Evolutionary conservation across 2,797 vertebrate genomes (phyloP), one percentile per base, ranked within the genome.

Genomic region (Peromyscus eremicus): DNA sequence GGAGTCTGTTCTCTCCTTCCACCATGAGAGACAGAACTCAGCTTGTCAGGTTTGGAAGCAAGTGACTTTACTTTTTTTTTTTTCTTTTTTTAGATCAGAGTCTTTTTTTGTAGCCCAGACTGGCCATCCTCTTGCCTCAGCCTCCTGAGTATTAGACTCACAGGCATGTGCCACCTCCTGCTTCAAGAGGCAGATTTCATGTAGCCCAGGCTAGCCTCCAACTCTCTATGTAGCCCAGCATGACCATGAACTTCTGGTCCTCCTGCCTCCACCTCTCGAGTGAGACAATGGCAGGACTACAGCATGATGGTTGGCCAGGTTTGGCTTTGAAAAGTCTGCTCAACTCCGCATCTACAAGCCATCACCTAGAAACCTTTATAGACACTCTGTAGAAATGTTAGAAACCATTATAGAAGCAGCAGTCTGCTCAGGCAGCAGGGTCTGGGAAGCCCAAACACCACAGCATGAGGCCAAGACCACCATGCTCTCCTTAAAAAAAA

Each of bases 371-470:
- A 55, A 71, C 64, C 89, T 92, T 34, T 12, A 21, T 40, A 73
- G 37, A 25, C 3, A 68, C 29, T 68, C 68, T 14, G 64, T 34
- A 68, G 64, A 68, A 32, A 32, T 32, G 29, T 68, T 13, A 68
- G 64, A 68, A 91, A 95, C 76, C 55, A 91, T 82, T 73, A 14
- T 52, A 95, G 87, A 94, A 52, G 32, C 64, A 37, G 3, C 64
- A 57, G 16, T 97, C 95, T 97, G 84, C 90, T 97, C 89, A 68
- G 86, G 49, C 14, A 89, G 90, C 76, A 95, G 80, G 84, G 49
- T 80, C 37, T 79, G 82, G 40, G 55, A 85, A 57, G 85, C 91
- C 89, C 93, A 93, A 73, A 85, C 88, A 81, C 64, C 85, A 77
- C 60, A 94, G 85, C 49, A 43, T 29, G 64, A 49, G 77, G 87